Evolutionary conservation across 2,797 vertebrate genomes (phyloP).

Genomic region (Phoxinus dragarum): DNA sequence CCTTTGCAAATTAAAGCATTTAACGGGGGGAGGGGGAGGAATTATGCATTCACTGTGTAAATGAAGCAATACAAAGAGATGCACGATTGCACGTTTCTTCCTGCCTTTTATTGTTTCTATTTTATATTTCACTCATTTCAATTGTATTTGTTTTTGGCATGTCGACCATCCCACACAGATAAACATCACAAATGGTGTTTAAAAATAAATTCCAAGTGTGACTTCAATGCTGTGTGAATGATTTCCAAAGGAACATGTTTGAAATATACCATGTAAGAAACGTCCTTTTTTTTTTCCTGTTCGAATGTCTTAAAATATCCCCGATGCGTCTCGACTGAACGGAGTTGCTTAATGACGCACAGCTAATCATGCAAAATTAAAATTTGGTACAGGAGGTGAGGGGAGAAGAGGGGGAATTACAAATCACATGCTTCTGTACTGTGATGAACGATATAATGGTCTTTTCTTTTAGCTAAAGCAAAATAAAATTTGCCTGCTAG

Average conservation of each 20-base stretch:
- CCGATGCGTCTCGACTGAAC: constrained; percentile 85
- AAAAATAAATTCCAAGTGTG: constrained; percentile 3
- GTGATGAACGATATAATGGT: constrained; percentile 93
- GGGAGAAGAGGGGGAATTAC: constrained; percentile 75
- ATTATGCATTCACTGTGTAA: constrained; percentile 91
- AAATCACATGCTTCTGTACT: constrained; percentile 92
- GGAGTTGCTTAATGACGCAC: constrained; percentile 97
- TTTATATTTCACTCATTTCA: background rate
- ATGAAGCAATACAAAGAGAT: constrained; percentile 90
- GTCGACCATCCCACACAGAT: background rate
- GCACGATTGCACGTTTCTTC: constrained; percentile 69
- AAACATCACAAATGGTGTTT: background rate
- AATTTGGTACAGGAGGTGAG: constrained; percentile 83
- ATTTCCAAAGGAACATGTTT: constrained; percentile 24
- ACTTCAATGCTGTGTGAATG: background rate
- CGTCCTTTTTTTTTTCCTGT: constrained; percentile 61
- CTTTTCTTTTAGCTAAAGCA: constrained; percentile 87
- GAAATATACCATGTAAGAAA: constrained; percentile 68
- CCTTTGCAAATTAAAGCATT: constrained; percentile 97
- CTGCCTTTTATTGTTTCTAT: constrained; percentile 31
- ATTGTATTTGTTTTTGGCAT: background rate
- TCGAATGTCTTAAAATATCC: constrained; percentile 87
- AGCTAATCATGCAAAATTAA: constrained; percentile 99
- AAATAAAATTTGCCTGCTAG: constrained; percentile 94
- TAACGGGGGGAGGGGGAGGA: constrained; percentile 77